These are phyloP conservation scores for Anolis carolinensis DNA, from an alignment of 2,113 vertebrate species.

Conservation along the genomic window DNA sequence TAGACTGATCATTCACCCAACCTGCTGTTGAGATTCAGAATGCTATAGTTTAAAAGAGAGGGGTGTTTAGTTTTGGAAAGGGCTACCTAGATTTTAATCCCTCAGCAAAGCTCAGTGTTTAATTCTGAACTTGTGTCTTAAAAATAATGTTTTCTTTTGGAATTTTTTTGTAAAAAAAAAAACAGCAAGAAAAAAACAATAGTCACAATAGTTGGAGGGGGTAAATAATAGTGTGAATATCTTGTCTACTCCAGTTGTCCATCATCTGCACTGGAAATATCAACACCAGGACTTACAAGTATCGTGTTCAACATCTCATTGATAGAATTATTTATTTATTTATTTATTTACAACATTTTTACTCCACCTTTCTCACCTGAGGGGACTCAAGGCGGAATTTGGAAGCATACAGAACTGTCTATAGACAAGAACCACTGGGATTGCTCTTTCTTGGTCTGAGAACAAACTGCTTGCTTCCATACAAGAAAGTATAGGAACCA, in stretches of 20 bases:
- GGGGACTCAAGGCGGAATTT: too few species aligned
- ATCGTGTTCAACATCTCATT: neutral
- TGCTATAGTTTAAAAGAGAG: neutral
- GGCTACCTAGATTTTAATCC: constrained; percentile 11
- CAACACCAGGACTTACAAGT: neutral
- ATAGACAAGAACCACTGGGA: neutral
- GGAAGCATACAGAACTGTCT: neutral
- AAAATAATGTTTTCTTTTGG: neutral
- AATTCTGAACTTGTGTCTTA: neutral
- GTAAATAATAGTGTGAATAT: neutral
- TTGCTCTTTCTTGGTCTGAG: neutral
- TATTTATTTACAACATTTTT: too few species aligned
- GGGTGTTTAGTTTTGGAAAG: neutral
- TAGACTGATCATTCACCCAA: neutral
- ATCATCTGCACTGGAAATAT: neutral
- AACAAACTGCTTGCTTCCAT: neutral
- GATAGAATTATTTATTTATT: too few species aligned
- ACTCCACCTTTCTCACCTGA: too few species aligned
- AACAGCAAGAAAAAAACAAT: neutral
- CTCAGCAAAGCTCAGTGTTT: neutral
- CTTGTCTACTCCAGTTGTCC: neutral
- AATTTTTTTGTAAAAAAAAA: neutral
- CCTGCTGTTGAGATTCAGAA: neutral
- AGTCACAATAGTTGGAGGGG: neutral
- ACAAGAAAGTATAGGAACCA: too few species aligned